Evolutionary conservation across 2,797 vertebrate genomes (phyloP).

Genomic region (Diplodus sargus): DNA sequence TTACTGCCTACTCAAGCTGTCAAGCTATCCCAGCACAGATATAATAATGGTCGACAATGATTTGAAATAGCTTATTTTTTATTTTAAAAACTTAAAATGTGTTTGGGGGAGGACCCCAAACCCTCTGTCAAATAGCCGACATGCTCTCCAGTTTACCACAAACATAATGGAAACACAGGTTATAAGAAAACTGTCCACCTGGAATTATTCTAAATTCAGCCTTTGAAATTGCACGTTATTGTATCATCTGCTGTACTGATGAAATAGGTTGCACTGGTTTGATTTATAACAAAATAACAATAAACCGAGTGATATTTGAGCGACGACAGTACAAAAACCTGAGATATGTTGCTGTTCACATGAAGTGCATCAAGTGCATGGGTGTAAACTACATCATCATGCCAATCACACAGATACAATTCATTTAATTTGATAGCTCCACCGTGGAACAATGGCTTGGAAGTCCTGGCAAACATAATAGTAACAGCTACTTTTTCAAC

Average conservation of each 20-base stretch:
- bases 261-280: not conserved
- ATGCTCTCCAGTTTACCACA: no score
- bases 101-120: no score
- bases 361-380: conserved; percentile 1
- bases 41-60: no score
- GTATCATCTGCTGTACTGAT: no score
- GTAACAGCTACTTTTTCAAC: not conserved
- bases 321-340: not conserved
- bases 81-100: no score
- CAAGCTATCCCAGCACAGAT: no score
- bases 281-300: not conserved
- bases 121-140: no score
- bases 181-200: not conserved
- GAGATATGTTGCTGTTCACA: conserved; percentile 2
- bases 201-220: not conserved
- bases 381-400: not conserved
- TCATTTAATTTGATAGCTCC: not conserved
- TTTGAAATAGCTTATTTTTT: no score
- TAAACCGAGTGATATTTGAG: not conserved
- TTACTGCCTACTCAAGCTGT: no score
- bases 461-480: conserved; percentile 2
- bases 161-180: no score
- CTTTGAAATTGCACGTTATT: not conserved
- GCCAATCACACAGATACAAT: not conserved
- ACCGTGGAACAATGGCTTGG: conserved; percentile 6